Evolutionary conservation across 2,113 vertebrate species (phyloP), one percentile per base, ranked within the genome.

Genomic region (Oryzias melastigma): DNA sequence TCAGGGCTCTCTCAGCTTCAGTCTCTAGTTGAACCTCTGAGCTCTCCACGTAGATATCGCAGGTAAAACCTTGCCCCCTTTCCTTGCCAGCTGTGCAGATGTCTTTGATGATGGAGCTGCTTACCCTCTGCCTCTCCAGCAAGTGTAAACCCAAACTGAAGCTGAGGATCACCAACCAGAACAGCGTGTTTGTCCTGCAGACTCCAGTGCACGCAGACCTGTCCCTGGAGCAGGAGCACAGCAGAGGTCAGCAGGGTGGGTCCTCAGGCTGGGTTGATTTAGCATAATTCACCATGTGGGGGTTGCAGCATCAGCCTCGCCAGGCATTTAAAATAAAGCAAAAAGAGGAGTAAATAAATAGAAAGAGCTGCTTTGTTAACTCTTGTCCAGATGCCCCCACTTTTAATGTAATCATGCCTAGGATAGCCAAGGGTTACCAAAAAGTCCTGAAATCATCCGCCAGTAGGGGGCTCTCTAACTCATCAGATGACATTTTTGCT

Each of bases 121-220:
- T 61, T 61, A 7, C 53, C 75, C 43, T 82, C 8, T 65, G 8
- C 50, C 15, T 52, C 15, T 52, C 24, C 50, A 27, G 24, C 69
- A 89, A 97, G 68, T 93, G 91, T 61, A 98, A 98, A 85, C 97
- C 97, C 88, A 98, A 98, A 91, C 89, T 99, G 69, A 97, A 98
- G 75, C 90, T 99, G 85, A 95, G 95, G 88, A 98, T 99, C 85
- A 98, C 98, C 81, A 99, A 98, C 87, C 97, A 98, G 90, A 98
- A 98, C 90, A 98, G 95, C 15, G 97, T 99, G 78, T 95, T 97
- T 0, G 97, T 98, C 47, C 93, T 99, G 55, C 97, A 98, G 85
- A 95, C 94, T 1, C 94, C 93, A 1, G 88, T 91, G n/a, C 94
- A 98, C 53, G 87, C 90, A 0, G 79, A 87, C 29, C 42, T 57